Base-by-base conservation (phyloP, 2,888 invertebrate species). In the Aleiodes alternator region DNA sequence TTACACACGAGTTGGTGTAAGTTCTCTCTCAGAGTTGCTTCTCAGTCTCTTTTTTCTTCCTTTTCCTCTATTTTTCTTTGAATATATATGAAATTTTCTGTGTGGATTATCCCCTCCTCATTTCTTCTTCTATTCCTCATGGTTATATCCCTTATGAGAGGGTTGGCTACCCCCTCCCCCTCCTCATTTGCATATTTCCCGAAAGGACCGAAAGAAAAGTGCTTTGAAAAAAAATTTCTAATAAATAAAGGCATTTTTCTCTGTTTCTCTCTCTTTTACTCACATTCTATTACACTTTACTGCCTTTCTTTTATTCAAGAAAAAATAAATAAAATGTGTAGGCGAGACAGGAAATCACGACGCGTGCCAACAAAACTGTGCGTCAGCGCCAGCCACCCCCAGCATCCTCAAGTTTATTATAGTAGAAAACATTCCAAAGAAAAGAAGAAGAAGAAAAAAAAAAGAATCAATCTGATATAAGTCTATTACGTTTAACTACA, bases 301-400 rank as follows among this genome's bases (percentile, higher is more conserved):
- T 55, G 16, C 29, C 3, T 56, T 69, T 51, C 69, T 69, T 43
- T 70, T 51, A 14, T 50, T 64, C 14, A 66, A 14, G 76, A 77
- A 64, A 23, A 23, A 2, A 23, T 1, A 23, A 23, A 23, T 1
- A 23, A 57, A 43, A 43, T 43, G 69, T 70, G 78, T 75, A 78
- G 79, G 76, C 79, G 78, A 81, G 79, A 80, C 78, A 77, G 76
- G 76, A 59, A 55, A 23, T 56, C 50, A 57, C 70, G 86, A 86
- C 87, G 87, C 87, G 87, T 86, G 87, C 87, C 87, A 83, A 82
- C 80, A 53, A 72, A 82, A 82, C 82, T 84, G 86, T 85, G 86
- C 86, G 87, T 86, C 87, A 85, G 79, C 81, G 78, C 43, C 7
- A 43, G 80, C 43, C 73, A 82, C 70, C 69, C 82, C 78, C 80